Evolutionary conservation across 2,888 invertebrate genomes (phyloP).

Genomic region (Tribolium freemani): DNA sequence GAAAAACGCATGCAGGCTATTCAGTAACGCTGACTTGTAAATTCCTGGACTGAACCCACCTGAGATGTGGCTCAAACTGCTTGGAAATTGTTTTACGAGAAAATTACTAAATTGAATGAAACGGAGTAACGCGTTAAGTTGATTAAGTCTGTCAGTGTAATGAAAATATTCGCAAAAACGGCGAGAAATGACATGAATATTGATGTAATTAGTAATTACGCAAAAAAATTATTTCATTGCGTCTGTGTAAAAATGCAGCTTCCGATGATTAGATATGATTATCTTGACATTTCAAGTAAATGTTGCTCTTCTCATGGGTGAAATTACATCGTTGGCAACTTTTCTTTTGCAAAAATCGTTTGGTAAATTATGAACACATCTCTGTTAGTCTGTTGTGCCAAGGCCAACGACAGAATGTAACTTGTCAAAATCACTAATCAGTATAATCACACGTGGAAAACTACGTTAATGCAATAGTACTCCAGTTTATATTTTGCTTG

Average conservation of each 20-base stretch:
- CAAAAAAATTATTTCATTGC: background rate
- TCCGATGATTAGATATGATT: background rate
- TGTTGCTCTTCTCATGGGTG: background rate
- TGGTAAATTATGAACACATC: too few species aligned
- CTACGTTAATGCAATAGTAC: too few species aligned
- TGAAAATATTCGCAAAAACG: background rate
- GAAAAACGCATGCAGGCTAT: background rate
- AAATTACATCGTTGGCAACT: background rate
- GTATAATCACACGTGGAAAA: too few species aligned
- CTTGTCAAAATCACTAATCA: too few species aligned
- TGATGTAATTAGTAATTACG: background rate
- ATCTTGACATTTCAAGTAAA: background rate
- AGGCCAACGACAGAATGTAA: too few species aligned
- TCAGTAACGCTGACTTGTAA: conserved; percentile 14
- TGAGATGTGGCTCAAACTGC: background rate
- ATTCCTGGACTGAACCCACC: background rate
- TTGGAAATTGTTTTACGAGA: background rate
- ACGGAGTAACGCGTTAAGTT: background rate
- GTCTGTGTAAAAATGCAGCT: background rate
- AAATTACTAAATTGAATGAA: too few species aligned
- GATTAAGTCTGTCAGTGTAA: background rate
- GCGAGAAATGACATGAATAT: background rate
- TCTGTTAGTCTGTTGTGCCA: too few species aligned
- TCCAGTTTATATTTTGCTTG: too few species aligned
- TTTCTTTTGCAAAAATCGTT: background rate